Base-by-base conservation (phyloP, 1,140 invertebrate genomes). In the Lucilia sericata region DNA sequence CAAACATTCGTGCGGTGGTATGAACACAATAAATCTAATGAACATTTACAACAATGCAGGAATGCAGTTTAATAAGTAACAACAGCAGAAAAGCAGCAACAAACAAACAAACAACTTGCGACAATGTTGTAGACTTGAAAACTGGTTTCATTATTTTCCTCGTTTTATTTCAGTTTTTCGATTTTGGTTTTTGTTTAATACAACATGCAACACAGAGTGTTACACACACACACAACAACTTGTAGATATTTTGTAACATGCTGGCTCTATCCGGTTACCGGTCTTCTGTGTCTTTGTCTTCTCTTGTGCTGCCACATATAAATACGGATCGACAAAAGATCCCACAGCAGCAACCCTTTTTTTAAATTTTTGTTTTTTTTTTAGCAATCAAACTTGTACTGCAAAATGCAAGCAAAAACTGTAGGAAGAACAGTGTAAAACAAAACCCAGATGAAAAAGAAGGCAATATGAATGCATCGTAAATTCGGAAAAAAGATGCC, bases 291-390 rank as follows among this genome's bases (percentile, higher is more conserved):
- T 70, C n/a, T 19, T 70, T 5, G 55, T 60, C 55, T n/a, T 60
- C 14, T 60, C 14, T n/a, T 60, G 17, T 17, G 55, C 55, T 17
- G 14, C 42, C 10, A 42, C 42, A 42, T 55, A 10, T n/a, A 19
- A 70, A 21, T 70, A 19, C 65, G 65, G 65, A 70, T 70, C 74
- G n/a, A 80, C 42, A 78, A 80, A 49, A 80, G 76, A 49, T 80
- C 76, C 76, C 76, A 80, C 76, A 25, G 76, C 42, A 80, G 42
- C 76, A 80, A 70, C 65, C 65, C 65, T 70, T 70, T 70, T 70
- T 70, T 70, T 55, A n/a, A 5, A 21, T 70, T 60, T 2, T 17
- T n/a, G 5, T 60, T 17, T n/a, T 14, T 60, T 7, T 60, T 60
- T 10, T 4, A 5, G 19, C 42, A 51, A 76, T 36, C 74, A 34